Conservation (phyloP, 2,797 vertebrate genomes). For the Spizella passerina region DNA sequence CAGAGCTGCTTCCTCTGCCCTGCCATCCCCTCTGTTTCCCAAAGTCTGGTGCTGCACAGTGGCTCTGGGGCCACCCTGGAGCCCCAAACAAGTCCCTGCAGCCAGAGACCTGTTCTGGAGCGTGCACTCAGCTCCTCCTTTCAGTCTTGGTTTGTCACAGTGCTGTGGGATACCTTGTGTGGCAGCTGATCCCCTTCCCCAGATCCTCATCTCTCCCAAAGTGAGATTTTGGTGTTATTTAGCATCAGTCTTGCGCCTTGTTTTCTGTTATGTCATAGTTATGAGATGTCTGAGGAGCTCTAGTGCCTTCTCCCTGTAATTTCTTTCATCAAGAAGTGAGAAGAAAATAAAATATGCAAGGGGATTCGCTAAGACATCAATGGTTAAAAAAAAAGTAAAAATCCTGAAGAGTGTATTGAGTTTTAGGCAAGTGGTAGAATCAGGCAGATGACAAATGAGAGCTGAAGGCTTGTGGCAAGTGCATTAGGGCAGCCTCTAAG, state of each 20-base stretch:
- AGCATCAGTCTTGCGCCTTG: fast-evolving
- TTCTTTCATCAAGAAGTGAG: background rate
- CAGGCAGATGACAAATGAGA: background rate
- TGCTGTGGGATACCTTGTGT: fast-evolving
- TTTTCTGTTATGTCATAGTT: background rate
- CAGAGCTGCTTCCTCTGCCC: background rate
- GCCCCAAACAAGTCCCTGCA: background rate
- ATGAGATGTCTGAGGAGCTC: background rate
- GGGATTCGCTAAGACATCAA: background rate
- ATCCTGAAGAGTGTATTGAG: background rate
- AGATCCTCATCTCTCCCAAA: background rate
- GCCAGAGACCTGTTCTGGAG: background rate
- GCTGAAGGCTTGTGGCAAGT: background rate
- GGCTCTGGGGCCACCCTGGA: background rate
- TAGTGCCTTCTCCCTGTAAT: background rate
- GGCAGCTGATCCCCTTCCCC: background rate
- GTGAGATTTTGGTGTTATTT: fast-evolving
- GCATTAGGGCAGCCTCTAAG: background rate
- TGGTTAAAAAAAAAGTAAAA: background rate
- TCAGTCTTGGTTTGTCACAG: background rate
- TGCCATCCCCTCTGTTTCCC: background rate
- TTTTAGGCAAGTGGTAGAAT: background rate
- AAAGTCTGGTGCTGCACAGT: background rate
- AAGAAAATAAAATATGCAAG: background rate
- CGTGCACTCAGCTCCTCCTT: background rate